A percentile compares a stretch with the other conserved stretches of the same genome.
Conservation (phyloP, 2,113 vertebrate genomes). For the Burhinus oedicnemus region DNA sequence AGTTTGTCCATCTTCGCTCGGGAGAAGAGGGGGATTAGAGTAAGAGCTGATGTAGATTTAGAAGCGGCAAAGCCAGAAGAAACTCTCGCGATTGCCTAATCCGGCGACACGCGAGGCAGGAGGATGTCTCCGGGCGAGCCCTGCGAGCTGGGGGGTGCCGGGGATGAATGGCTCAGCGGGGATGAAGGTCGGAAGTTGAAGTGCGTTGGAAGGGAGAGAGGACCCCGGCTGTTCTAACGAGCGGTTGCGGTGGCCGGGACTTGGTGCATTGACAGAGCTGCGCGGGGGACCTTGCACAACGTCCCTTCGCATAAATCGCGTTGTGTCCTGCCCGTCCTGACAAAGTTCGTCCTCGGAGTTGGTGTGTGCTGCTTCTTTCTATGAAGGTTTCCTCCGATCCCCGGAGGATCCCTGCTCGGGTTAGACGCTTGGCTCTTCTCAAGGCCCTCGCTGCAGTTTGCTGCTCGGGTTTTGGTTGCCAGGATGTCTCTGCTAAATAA, state of each 20-base stretch:
- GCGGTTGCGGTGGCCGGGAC: neutral
- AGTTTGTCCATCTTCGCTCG: accelerated
- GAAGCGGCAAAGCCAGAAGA: neutral
- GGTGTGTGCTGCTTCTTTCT: neutral
- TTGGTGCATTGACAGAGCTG: neutral
- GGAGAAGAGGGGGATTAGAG: neutral
- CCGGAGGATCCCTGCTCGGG: neutral
- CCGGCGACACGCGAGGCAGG: neutral
- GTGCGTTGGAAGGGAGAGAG: neutral
- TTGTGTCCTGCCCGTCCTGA: neutral
- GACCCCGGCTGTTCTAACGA: neutral
- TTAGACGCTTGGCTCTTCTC: neutral
- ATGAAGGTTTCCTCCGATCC: neutral
- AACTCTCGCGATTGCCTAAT: accelerated
- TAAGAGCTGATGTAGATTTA: accelerated
- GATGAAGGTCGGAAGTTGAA: neutral
- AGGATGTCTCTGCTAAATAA: neutral
- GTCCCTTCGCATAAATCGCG: neutral
- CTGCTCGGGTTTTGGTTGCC: neutral
- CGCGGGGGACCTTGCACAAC: neutral
- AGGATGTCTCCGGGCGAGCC: neutral
- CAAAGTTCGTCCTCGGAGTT: neutral
- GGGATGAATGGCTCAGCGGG: neutral
- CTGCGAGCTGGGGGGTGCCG: neutral
- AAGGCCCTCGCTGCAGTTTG: neutral